A percentile compares a stretch with the other conserved stretches of the same genome.
Conservation (phyloP, 2,888 invertebrate species). For the Micoletzkya japonica region DNA sequence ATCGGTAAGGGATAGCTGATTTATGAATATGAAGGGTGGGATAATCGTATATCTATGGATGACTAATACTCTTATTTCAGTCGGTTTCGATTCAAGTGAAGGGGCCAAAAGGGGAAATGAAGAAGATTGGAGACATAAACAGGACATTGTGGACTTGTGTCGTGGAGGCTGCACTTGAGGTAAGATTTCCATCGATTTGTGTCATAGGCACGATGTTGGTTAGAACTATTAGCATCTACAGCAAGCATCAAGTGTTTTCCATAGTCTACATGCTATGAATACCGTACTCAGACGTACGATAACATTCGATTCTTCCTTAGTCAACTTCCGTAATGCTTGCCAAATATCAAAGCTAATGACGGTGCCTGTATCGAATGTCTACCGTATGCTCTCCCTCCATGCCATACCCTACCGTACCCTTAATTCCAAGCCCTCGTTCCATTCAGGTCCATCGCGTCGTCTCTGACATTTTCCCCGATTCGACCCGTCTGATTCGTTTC, state of each 20-base stretch:
- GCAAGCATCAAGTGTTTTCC: too few relatives aligned
- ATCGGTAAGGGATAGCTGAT: not conserved
- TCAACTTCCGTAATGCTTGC: too few relatives aligned
- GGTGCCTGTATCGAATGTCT: not conserved
- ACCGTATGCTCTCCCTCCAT: not conserved
- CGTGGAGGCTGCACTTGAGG: slow-evolving; percentile 14
- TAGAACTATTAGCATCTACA: too few relatives aligned
- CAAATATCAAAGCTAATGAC: not conserved
- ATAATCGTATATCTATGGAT: too few relatives aligned
- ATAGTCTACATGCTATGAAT: too few relatives aligned
- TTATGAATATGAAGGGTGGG: not conserved
- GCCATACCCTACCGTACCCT: not conserved
- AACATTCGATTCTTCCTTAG: too few relatives aligned
- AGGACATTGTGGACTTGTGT: slow-evolving; percentile 20
- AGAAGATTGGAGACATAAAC: not conserved
- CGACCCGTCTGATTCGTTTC: slow-evolving; percentile 72
- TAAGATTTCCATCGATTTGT: not conserved
- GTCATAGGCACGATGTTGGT: too few relatives aligned
- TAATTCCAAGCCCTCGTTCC: too few relatives aligned
- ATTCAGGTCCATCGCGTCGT: slow-evolving; percentile 84
- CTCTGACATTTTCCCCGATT: slow-evolving; percentile 84
- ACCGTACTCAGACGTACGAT: too few relatives aligned
- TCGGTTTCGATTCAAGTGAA: not conserved
- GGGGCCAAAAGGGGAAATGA: too few relatives aligned
- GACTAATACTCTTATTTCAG: too few relatives aligned